Percentiles rank a stretch among this genome's conserved stretches.
These are phyloP conservation scores for Heliconius hortense DNA, from an alignment of 2,888 invertebrate genomes.

Conservation along the genomic window DNA sequence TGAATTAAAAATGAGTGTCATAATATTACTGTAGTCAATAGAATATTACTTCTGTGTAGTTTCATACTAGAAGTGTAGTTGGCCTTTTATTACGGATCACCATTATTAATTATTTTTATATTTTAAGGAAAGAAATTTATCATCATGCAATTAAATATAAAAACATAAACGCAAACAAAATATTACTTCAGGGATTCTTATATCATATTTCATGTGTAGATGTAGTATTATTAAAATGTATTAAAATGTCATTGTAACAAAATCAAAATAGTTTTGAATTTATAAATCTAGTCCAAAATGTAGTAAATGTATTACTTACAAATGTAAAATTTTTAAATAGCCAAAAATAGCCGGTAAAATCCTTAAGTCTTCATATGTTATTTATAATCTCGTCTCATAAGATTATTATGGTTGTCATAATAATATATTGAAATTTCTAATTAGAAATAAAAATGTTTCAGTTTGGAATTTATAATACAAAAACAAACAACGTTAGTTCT, in stretches of 20 bases:
- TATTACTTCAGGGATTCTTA: neutral
- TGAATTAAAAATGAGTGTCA: neutral
- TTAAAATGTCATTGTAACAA: neutral
- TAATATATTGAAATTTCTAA: neutral
- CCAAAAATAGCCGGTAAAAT: constrained; percentile 12
- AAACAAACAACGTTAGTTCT: neutral
- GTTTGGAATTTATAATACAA: neutral
- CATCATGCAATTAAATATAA: neutral
- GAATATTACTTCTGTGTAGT: neutral
- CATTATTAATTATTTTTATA: neutral
- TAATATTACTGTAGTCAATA: neutral
- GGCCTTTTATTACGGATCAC: neutral
- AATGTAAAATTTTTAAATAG: constrained; percentile 8
- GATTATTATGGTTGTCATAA: neutral
- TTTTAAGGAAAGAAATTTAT: neutral
- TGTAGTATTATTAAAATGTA: neutral
- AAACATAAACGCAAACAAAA: too few relatives aligned
- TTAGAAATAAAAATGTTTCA: neutral
- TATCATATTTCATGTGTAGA: neutral
- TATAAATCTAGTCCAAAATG: neutral
- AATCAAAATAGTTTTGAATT: neutral
- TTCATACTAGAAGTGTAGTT: neutral
- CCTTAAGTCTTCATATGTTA: neutral
- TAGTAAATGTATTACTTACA: constrained; percentile 1
- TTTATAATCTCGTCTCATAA: neutral